Conservation (phyloP, 2,113 vertebrate species). For the Himantopus leucocephalus region DNA sequence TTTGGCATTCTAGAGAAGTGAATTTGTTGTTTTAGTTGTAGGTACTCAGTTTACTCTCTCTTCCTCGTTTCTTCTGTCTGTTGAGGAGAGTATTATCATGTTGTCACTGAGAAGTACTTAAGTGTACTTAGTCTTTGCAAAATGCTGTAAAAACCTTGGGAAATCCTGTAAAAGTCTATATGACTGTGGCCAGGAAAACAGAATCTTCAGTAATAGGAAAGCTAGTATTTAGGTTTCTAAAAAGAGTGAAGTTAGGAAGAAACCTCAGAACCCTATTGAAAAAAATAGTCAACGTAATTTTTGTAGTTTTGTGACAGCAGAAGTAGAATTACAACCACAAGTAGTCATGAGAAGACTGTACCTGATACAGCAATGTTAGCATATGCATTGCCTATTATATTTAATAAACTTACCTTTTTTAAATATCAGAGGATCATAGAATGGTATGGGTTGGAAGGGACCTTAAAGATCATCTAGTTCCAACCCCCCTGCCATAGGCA, state of each 20-base stretch:
- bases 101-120: background rate
- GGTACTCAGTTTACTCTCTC: background rate
- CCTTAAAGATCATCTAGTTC: background rate
- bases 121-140: background rate
- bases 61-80: rapidly evolving
- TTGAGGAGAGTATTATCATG: background rate
- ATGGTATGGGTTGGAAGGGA: background rate
- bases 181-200: background rate
- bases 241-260: background rate
- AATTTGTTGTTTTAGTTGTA: background rate
- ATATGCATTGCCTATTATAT: background rate
- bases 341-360: background rate
- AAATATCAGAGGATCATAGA: background rate
- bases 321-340: background rate
- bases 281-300: background rate
- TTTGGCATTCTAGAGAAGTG: background rate
- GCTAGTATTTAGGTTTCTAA: background rate
- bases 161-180: background rate
- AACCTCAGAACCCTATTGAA: background rate
- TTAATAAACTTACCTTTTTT: background rate
- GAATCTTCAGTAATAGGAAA: background rate
- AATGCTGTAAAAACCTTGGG: background rate
- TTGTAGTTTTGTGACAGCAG: background rate
- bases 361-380: background rate
- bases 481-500: background rate